phyloP scores from a whole-genome alignment of 2,888 invertebrate species.

The Drosophila helvetica region DNA sequence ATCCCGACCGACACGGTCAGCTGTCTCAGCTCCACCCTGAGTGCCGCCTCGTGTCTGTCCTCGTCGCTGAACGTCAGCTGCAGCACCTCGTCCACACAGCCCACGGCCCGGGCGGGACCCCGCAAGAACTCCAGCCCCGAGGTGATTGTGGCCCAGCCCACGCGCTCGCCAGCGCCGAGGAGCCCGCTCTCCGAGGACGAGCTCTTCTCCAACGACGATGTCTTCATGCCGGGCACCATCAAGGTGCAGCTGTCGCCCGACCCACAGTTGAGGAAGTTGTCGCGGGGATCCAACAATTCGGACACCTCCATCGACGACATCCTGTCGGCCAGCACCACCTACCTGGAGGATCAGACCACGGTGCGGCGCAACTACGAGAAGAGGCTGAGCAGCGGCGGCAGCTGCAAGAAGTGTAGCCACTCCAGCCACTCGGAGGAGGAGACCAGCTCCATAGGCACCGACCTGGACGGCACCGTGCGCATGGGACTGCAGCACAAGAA shows the following conservation, averaged over 20 bases:
- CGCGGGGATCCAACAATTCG: constrained; percentile 86
- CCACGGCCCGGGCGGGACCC: constrained; percentile 61
- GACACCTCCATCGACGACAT: constrained; percentile 88
- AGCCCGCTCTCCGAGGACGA: constrained; percentile 87
- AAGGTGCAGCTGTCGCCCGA: constrained; percentile 86
- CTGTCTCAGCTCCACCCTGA: constrained; percentile 82
- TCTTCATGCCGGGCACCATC: constrained; percentile 86
- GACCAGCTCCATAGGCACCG: constrained; percentile 90
- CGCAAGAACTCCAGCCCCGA: constrained; percentile 79
- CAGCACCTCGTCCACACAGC: constrained; percentile 80
- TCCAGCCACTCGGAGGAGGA: constrained; percentile 91
- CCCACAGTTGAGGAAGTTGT: constrained; percentile 83
- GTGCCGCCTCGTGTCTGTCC: constrained; percentile 82
- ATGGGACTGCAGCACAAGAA: constrained; percentile 91
- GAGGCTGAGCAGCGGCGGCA: constrained; percentile 85
- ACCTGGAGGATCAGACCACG: constrained; percentile 86
- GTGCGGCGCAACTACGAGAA: constrained; percentile 84
- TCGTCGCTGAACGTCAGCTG: constrained; percentile 82
- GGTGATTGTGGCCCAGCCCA: constrained; percentile 87
- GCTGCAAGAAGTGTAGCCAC: constrained; percentile 87
- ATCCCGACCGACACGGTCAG: constrained; percentile 77
- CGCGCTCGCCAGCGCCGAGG: constrained; percentile 86
- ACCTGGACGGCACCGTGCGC: constrained; percentile 92
- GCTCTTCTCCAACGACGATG: constrained; percentile 86
- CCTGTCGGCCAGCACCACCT: constrained; percentile 85